Conservation (phyloP, 2,888 invertebrate species). For the Camptogramma bilineatum region DNA sequence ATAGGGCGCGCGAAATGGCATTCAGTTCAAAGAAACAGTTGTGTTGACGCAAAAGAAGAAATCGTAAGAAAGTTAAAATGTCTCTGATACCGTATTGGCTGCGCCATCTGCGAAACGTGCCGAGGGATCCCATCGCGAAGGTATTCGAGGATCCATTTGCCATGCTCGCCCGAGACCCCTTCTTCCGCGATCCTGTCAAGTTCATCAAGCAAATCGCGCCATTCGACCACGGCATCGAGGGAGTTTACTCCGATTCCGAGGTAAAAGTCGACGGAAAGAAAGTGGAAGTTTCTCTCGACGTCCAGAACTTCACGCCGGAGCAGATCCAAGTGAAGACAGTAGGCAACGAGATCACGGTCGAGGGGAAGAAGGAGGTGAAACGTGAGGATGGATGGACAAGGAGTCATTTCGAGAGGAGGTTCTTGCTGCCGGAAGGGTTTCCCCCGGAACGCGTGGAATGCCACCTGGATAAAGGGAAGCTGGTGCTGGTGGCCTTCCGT, state of each 20-base stretch:
- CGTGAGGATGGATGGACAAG: conserved; percentile 90
- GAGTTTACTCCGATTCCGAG: conserved; percentile 83
- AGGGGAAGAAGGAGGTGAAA: conserved; percentile 92
- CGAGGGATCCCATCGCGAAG: conserved; percentile 67
- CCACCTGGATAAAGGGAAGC: conserved; percentile 90
- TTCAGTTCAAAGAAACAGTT: conserved; percentile 42
- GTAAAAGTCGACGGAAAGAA: conserved; percentile 87
- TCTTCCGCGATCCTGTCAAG: conserved; percentile 74
- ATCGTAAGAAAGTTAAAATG: conserved; percentile 55
- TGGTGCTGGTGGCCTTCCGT: conserved; percentile 88
- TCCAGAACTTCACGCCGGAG: conserved; percentile 91
- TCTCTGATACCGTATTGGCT: conserved; percentile 77
- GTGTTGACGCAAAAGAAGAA: background rate
- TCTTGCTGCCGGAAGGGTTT: conserved; percentile 90
- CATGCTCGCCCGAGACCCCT: conserved; percentile 68
- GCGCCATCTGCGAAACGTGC: conserved; percentile 72
- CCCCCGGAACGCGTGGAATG: conserved; percentile 90
- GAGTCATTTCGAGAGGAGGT: conserved; percentile 91
- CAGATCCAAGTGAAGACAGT: conserved; percentile 92
- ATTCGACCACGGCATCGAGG: conserved; percentile 72
- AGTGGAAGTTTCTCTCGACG: conserved; percentile 90
- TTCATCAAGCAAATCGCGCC: conserved; percentile 64
- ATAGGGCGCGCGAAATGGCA: conserved; percentile 35
- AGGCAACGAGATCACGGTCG: conserved; percentile 89
- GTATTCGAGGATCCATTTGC: conserved; percentile 71